phyloP scores from a whole-genome alignment of 2,888 invertebrate genomes.

The Fragum whitleyi region DNA sequence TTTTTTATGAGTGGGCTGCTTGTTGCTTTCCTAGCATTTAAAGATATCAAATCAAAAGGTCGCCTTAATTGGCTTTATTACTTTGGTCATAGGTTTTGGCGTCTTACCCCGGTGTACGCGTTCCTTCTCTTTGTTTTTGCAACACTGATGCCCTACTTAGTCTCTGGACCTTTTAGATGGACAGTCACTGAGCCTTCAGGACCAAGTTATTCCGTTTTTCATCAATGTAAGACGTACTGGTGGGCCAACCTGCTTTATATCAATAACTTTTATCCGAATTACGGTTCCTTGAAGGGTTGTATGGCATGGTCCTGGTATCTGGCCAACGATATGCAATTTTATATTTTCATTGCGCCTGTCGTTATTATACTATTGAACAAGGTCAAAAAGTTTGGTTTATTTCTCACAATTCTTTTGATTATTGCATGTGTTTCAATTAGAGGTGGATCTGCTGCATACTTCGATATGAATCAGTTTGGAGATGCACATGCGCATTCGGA shows the following conservation, averaged over 20 bases:
- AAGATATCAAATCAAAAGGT: conserved; percentile 38
- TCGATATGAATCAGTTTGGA: conserved; percentile 31
- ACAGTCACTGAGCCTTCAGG: conserved; percentile 25
- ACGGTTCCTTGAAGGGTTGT: conserved; percentile 64
- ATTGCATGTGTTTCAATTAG: conserved; percentile 22
- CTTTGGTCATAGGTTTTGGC: conserved; percentile 68
- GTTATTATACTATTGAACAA: conserved; percentile 32
- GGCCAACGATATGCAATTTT: conserved; percentile 80
- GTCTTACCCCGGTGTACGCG: conserved; percentile 65
- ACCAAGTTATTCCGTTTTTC: neutral
- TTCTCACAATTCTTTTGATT: conserved; percentile 22
- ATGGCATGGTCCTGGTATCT: conserved; percentile 76
- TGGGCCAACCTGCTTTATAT: conserved; percentile 79
- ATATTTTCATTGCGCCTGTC: conserved; percentile 68
- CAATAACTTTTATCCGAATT: conserved; percentile 76
- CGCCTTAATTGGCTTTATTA: conserved; percentile 50
- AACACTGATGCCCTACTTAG: conserved; percentile 34
- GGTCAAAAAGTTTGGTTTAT: conserved; percentile 25
- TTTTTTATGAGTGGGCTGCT: conserved; percentile 74
- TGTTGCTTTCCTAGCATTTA: conserved; percentile 51
- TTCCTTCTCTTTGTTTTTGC: conserved; percentile 48
- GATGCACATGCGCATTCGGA: conserved; percentile 27
- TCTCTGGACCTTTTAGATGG: conserved; percentile 58
- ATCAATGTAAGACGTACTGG: conserved; percentile 74
- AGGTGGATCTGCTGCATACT: conserved; percentile 26